Conservation (phyloP, 1,140 invertebrate species). For the Orussus abietinus region DNA sequence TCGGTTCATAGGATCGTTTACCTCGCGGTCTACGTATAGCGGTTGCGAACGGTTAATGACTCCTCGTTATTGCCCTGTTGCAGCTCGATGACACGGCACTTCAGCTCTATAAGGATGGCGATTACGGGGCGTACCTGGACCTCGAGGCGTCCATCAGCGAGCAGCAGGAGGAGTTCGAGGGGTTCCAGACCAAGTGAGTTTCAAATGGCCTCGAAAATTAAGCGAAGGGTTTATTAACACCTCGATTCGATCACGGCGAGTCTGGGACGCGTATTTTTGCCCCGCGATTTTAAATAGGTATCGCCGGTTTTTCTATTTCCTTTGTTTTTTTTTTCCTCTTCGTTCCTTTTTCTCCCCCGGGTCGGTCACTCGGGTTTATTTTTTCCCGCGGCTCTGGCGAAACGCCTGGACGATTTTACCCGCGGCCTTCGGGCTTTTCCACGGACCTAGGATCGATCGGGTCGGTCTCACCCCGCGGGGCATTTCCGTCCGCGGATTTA, state of each 20-base stretch:
- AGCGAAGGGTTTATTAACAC: slow-evolving; percentile 24
- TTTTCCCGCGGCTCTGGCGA: slow-evolving; percentile 1
- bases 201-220: background rate
- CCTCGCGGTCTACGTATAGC: too few relatives aligned
- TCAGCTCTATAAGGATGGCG: slow-evolving; percentile 93
- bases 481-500: too few relatives aligned
- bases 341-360: slow-evolving; percentile 12
- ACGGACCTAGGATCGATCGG: too few relatives aligned
- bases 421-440: too few relatives aligned
- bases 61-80: slow-evolving; percentile 51
- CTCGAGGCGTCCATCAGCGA: slow-evolving; percentile 92
- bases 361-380: too few relatives aligned
- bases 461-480: too few relatives aligned
- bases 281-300: too few relatives aligned
- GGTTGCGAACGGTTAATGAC: too few relatives aligned
- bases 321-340: slow-evolving; percentile 13
- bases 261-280: too few relatives aligned
- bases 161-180: slow-evolving; percentile 93
- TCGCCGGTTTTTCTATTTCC: slow-evolving; percentile 18
- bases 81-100: slow-evolving; percentile 95
- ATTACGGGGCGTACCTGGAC: slow-evolving; percentile 95
- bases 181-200: slow-evolving; percentile 90
- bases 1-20: too few relatives aligned
- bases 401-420: slow-evolving; percentile 15
- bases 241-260: too few relatives aligned